A percentile compares a stretch with the other conserved stretches of the same genome.
phyloP scores from a whole-genome alignment of 2,113 vertebrate genomes.

The Andinoacara biseriatus region DNA sequence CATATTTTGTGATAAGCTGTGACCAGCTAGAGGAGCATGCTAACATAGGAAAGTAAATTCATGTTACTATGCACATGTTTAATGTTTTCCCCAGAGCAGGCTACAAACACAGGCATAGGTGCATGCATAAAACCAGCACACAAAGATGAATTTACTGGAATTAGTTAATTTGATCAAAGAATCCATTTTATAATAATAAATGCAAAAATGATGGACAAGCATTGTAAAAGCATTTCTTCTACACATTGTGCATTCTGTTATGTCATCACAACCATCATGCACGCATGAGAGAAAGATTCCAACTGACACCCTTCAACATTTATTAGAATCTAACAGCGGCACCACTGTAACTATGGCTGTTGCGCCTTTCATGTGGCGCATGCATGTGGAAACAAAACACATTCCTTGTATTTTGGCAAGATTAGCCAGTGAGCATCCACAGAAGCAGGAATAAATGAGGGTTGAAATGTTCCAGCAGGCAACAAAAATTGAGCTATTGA shows the following conservation, averaged over 20 bases:
- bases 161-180: constrained; percentile 34
- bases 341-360: constrained; percentile 1
- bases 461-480: not conserved
- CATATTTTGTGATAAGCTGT: constrained; percentile 24
- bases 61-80: not conserved
- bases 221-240: constrained; percentile 40
- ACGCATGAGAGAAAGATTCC: constrained; percentile 14
- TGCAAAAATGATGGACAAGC: constrained; percentile 21
- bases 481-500: not conserved
- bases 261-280: not conserved
- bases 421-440: not conserved
- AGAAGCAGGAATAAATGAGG: not conserved
- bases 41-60: constrained; percentile 7
- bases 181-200: constrained; percentile 2
- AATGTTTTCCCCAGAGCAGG: not conserved
- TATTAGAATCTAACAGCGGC: constrained; percentile 22
- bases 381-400: not conserved
- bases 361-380: not conserved
- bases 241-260: constrained; percentile 11
- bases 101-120: not conserved
- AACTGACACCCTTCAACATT: constrained; percentile 36
- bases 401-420: not conserved
- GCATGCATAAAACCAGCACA: not conserved
- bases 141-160: not conserved
- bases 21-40: not conserved